A percentile compares a stretch with the other conserved stretches of the same genome.
Conservation (phyloP, 2,113 vertebrate species). For the Brachyhypopomus gauderio region DNA sequence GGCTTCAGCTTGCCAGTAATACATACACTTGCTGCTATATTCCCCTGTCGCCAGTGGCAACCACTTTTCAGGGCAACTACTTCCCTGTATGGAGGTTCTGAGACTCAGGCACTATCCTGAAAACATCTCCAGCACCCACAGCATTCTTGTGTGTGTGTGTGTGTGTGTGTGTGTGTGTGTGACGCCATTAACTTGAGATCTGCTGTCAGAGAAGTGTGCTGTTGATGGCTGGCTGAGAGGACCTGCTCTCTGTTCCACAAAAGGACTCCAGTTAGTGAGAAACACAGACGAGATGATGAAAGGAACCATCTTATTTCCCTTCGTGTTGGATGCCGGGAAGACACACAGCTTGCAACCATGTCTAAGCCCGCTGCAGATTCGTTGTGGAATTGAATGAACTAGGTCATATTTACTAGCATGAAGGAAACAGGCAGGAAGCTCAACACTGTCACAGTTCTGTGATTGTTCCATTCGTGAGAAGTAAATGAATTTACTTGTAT, state of each 20-base stretch:
- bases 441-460: too few relatives aligned
- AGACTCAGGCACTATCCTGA: neutral
- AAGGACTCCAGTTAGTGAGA: neutral
- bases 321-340: neutral
- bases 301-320: neutral
- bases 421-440: too few relatives aligned
- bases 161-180: neutral
- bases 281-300: slow-evolving; percentile 1
- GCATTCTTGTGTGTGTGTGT: neutral
- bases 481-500: too few relatives aligned
- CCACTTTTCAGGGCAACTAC: neutral
- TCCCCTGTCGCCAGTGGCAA: neutral
- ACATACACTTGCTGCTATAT: neutral
- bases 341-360: neutral
- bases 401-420: neutral
- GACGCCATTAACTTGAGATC: neutral
- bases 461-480: too few relatives aligned
- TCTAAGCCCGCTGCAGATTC: neutral
- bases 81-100: neutral
- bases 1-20: neutral
- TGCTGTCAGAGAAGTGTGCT: neutral
- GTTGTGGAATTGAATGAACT: neutral
- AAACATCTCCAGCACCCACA: neutral
- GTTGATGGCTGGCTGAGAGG: slow-evolving; percentile 1
- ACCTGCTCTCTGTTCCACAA: neutral